Base-by-base conservation (phyloP, 2,888 invertebrate genomes). In the Caenorhabditis sp. region DNA sequence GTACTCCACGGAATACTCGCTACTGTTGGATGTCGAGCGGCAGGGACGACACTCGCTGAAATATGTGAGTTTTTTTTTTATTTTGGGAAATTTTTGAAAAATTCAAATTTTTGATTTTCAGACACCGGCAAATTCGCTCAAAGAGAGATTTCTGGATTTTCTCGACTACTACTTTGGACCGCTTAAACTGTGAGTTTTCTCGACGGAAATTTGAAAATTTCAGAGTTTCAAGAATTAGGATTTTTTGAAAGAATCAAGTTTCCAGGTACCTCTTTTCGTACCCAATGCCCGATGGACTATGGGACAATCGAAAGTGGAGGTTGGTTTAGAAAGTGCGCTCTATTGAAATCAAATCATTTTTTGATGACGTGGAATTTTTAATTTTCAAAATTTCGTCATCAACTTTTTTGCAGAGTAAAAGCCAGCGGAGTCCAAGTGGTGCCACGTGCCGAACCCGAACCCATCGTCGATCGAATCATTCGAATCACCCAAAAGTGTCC, bases 261-360 rank as follows among this genome's bases (percentile, higher is more conserved):
- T 47, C 16, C 72, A 82, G 82, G 47, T 82, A 82, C 51, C 59
- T 82, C 19, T 44, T 51, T 35, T 82, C 82, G n/a, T 82, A 72
- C 28, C 82, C 82, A 16, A 72, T 82, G 61, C 82, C 82, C 19
- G 44, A 72, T 28, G 63, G 28, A 4, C 5, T 82, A 12, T 72
- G 76, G 61, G 76, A 82, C 38, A 82, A 82, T 51, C 70, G 82
- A n/a, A 58, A 76, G n/a, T 70, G 24, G 69, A 61, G 81, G 81
- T 81, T 16, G 31, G 59, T 24, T 16, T 7, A 44, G 6, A 10
- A 19, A 10, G 26, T 19, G 19, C 26, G 24, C 24, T 54, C 26
- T 12, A 26, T 26, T 54, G 8, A 7, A 24, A 24, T 26, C n/a
- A n/a, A n/a, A n/a, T 35, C 8, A 6, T 6, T 4, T 35, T 35